Conservation (phyloP, 2,113 vertebrate species). For the Damaliscus lunatus region DNA sequence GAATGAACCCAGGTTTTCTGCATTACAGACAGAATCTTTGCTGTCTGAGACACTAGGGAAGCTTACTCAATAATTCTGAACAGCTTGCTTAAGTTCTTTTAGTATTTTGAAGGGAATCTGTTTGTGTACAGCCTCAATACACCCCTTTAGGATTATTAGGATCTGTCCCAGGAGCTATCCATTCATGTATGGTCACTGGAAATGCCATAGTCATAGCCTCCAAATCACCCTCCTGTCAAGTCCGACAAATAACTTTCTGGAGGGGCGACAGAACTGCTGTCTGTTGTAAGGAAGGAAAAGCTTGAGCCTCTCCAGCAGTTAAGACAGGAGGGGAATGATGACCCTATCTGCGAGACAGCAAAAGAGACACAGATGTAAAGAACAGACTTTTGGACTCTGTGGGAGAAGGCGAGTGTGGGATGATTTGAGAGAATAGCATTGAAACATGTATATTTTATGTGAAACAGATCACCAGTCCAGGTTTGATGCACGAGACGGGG, state of each 20-base stretch:
- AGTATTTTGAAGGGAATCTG: neutral
- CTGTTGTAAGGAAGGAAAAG: neutral
- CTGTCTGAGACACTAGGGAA: neutral
- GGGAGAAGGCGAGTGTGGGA: neutral
- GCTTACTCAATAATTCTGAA: neutral
- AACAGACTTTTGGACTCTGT: neutral
- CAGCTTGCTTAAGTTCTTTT: neutral
- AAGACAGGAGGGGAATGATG: neutral
- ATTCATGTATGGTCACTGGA: neutral
- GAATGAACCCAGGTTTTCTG: neutral
- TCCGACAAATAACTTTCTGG: neutral
- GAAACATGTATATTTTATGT: neutral
- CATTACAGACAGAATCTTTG: neutral
- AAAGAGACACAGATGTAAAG: neutral
- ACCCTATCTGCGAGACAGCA: neutral
- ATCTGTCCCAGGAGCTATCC: neutral
- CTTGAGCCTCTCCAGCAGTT: neutral
- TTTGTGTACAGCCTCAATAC: neutral
- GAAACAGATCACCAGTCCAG: neutral
- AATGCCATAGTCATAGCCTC: neutral
- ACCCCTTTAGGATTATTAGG: neutral
- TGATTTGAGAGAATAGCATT: neutral
- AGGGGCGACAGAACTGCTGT: neutral
- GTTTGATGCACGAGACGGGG: neutral
- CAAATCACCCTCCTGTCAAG: neutral